Conservation (phyloP, 2,113 vertebrate genomes). For the Myotis yumanensis region DNA sequence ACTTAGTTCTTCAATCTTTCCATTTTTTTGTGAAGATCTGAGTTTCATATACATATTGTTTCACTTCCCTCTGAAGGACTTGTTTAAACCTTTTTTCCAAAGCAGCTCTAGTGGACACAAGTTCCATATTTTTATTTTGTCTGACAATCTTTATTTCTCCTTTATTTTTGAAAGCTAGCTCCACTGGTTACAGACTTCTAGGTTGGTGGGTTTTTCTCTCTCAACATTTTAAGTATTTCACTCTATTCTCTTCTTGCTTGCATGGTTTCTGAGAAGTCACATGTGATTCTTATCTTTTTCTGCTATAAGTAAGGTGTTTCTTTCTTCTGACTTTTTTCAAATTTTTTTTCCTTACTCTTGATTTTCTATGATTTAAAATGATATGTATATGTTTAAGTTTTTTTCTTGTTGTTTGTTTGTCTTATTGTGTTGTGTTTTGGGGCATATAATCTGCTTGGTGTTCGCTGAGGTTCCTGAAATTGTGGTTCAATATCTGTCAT, state of each 20-base stretch:
- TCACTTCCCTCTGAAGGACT: not conserved
- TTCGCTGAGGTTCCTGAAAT: not conserved
- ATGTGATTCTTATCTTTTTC: not conserved
- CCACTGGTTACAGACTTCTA: not conserved
- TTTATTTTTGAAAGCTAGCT: not conserved
- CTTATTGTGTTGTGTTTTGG: no score
- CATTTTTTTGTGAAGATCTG: not conserved
- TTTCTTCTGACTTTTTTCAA: not conserved
- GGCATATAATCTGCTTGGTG: not conserved
- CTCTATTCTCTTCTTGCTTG: not conserved
- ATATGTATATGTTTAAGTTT: not conserved
- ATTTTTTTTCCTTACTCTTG: not conserved
- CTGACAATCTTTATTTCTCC: not conserved
- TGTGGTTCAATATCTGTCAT: not conserved
- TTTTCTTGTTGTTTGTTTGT: not conserved
- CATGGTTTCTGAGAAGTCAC: not conserved
- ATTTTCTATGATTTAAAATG: not conserved
- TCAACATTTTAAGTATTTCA: not conserved
- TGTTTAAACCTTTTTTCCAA: not conserved
- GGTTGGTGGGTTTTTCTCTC: not conserved
- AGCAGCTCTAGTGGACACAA: not conserved
- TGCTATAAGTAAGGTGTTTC: not conserved
- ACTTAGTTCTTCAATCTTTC: not conserved
- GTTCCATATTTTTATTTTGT: not conserved
- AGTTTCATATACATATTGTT: not conserved